Evolutionary conservation across 2,797 vertebrate genomes (phyloP), one percentile per base, ranked within the genome.

Genomic region (Paramormyrops hopkinsi): DNA sequence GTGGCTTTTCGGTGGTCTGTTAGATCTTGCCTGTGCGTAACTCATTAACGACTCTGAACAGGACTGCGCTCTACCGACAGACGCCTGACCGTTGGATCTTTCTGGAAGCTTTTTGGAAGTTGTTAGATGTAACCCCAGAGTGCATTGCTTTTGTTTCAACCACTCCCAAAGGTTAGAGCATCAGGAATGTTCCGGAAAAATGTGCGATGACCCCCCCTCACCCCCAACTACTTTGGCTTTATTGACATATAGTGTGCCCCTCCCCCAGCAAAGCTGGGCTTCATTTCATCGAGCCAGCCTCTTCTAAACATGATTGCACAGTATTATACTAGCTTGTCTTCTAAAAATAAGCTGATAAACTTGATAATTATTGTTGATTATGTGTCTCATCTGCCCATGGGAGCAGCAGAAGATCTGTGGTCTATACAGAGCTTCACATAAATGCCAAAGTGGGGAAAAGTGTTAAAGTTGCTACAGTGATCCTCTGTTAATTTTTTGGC

Each of bases 11-110:
- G 48, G 9, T 89, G 91, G 90, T 50, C 41, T 54, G 83, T 50
- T 17, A 22, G 89, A 53, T 56, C 87, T 86, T 4, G 56, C 89
- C 92, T 93, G 91, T 93, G 92, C 90, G 90, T 50, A 5, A 86
- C 87, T 90, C 62, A 88, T 59, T 92, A 90, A 92, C 90, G 89
- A 87, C 37, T 86, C 89, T 83, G 92, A 29, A 90, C 90, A 89
- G 88, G 87, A 56, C 53, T 5, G 19, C 25, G n/a, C 56, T 86
- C 83, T 25, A 5, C 89, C 90, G 12, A 19, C 17, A 73, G 51
- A 50, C 12, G n/a, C 73, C 8, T 22, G 14, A 76, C 22, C 48
- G 29, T 25, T 62, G 59, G 59, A 62, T 62, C 59, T 25, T 62
- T 25, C 8, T 62, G 59, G 25, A 17, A 44, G 76, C 17, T 9